These are phyloP conservation scores for Scolanthus callimorphus DNA, from an alignment of 92 coral and sea anemone species.

Conservation along the genomic window DNA sequence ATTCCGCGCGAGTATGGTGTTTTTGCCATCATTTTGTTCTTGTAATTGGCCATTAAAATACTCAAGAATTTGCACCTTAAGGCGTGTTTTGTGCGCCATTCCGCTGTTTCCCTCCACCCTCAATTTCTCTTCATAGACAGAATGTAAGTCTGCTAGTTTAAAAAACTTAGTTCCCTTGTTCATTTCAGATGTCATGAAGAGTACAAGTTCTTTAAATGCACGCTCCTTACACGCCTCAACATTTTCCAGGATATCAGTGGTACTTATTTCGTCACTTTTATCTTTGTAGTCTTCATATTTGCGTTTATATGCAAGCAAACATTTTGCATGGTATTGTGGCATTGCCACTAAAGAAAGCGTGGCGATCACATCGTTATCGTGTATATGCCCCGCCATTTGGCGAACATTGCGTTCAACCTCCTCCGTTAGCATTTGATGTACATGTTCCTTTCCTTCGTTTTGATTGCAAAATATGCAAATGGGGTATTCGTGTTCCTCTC, in stretches of 20 bases:
- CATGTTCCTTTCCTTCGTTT: conserved; percentile 6
- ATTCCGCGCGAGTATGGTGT: conserved; percentile 43
- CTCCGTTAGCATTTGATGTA: conserved; percentile 19
- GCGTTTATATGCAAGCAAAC: too few species aligned
- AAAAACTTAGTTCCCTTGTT: conserved; percentile 28
- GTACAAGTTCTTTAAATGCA: conserved; percentile 41
- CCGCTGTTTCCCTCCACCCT: conserved; percentile 9
- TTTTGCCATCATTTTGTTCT: conserved; percentile 39
- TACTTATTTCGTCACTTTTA: too few species aligned
- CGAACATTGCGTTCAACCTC: conserved; percentile 17
- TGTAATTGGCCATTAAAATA: conserved; percentile 40
- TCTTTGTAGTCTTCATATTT: conserved; percentile 19
- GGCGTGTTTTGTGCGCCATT: conserved; percentile 40
- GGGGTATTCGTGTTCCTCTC: background rate
- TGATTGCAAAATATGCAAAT: conserved; percentile 18
- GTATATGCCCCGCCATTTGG: conserved; percentile 14
- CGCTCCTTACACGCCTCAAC: conserved; percentile 23
- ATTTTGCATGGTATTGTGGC: too few species aligned
- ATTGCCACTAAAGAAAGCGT: conserved; percentile 20
- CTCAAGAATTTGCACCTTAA: conserved; percentile 33
- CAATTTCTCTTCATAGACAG: conserved; percentile 14
- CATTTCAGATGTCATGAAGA: conserved; percentile 28
- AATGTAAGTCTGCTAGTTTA: conserved; percentile 31
- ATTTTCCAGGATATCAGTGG: background rate
- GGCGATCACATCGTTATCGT: conserved; percentile 13